Percentiles rank a stretch among this genome's conserved stretches.
phyloP scores from a whole-genome alignment of 2,888 invertebrate genomes.

The Allygus modestus region DNA sequence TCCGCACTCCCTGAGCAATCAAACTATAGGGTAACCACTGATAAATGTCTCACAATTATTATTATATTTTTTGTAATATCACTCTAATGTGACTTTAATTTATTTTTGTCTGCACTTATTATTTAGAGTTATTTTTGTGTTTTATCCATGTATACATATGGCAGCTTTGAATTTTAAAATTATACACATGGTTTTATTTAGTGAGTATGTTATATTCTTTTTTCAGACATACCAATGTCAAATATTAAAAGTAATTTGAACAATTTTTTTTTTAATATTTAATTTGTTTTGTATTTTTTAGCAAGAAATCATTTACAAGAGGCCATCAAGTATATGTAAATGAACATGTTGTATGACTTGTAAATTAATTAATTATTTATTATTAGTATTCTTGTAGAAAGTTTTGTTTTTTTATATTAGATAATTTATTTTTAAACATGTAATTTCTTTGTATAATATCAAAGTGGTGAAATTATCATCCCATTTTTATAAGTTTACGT shows the following conservation, averaged over 20 bases:
- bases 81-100: too few species aligned
- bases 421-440: neutral
- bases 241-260: neutral
- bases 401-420: conserved; percentile 9
- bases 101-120: too few species aligned
- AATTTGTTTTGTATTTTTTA: neutral
- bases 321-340: conserved; percentile 10
- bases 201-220: too few species aligned
- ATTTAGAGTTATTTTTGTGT: too few species aligned
- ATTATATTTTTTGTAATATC: too few species aligned
- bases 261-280: neutral
- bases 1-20: too few species aligned
- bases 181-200: too few species aligned
- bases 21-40: too few species aligned
- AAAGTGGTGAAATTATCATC: neutral
- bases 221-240: too few species aligned
- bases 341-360: neutral
- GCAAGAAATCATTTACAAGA: neutral
- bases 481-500: neutral
- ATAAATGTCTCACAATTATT: too few species aligned
- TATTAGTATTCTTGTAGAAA: conserved; percentile 10
- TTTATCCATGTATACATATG: too few species aligned
- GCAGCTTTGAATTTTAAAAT: too few species aligned
- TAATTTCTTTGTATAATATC: neutral
- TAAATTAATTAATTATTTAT: conserved; percentile 5